Evolutionary conservation across 2,797 vertebrate genomes (phyloP).

Genomic region (Otolemur crassicaudatus): DNA sequence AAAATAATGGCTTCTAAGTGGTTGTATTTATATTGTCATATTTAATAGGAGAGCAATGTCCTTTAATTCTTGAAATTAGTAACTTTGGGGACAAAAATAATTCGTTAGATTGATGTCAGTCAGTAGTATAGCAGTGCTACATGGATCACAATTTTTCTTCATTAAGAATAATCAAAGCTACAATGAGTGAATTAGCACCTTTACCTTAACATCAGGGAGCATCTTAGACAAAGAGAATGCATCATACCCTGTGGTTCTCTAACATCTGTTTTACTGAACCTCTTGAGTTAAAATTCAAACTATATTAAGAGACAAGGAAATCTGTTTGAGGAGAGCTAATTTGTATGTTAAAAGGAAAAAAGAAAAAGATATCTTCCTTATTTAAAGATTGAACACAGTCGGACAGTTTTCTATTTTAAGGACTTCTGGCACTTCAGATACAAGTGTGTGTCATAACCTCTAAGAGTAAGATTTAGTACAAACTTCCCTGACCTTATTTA

Average conservation of each 20-base stretch:
- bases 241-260: background rate
- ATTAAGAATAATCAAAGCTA: background rate
- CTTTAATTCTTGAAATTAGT: background rate
- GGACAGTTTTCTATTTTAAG: slow-evolving; percentile 48
- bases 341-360: slow-evolving; percentile 11
- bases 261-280: slow-evolving; percentile 3
- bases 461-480: background rate
- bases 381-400: slow-evolving; percentile 52
- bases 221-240: background rate
- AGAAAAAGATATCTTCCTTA: background rate
- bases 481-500: slow-evolving; percentile 8
- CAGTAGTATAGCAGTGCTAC: background rate
- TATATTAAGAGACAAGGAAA: background rate
- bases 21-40: background rate
- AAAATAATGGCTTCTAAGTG: background rate
- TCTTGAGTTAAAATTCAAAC: slow-evolving; percentile 42
- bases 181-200: background rate
- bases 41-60: background rate
- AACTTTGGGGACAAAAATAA: background rate
- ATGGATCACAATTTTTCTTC: background rate
- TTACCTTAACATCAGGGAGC: background rate
- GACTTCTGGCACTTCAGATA: background rate
- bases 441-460: background rate
- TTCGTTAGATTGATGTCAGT: background rate
- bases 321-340: background rate